Evolutionary conservation across 2,113 vertebrate genomes (phyloP).

Genomic region (Oreochromis tanganicae): DNA sequence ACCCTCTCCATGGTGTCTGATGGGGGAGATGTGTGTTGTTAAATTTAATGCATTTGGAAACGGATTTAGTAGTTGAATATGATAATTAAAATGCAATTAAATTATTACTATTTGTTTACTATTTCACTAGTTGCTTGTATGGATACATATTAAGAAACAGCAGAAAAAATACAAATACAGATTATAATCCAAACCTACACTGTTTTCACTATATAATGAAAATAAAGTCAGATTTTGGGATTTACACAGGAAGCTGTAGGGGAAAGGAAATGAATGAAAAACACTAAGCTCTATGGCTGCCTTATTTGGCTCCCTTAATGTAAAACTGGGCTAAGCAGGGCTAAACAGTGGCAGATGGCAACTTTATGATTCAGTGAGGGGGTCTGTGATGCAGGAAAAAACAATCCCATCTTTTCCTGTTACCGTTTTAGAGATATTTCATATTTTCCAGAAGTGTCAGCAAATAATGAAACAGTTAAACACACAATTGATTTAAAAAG

Average conservation of each 20-base stretch:
- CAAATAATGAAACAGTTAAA: background rate
- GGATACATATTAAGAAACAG: background rate
- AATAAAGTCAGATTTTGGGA: background rate
- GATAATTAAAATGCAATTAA: background rate
- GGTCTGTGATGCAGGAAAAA: background rate
- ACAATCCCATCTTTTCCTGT: background rate
- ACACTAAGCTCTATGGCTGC: background rate
- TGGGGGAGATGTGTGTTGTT: background rate
- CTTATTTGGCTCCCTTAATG: background rate
- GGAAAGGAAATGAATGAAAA: conserved; percentile 3
- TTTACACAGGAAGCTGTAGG: background rate
- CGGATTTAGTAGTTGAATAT: background rate
- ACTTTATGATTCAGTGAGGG: background rate
- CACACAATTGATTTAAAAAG: background rate
- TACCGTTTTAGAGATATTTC: background rate
- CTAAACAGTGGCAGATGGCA: conserved; percentile 51
- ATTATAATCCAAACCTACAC: background rate
- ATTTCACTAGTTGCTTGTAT: background rate
- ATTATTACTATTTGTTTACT: background rate
- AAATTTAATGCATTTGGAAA: background rate
- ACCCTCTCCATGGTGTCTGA: background rate
- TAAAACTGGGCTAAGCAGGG: conserved; percentile 56
- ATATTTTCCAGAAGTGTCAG: background rate
- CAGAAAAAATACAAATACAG: accelerated
- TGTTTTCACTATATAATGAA: background rate